Base-by-base conservation (phyloP, 2,797 vertebrate genomes). In the Crypturellus tataupa region DNA sequence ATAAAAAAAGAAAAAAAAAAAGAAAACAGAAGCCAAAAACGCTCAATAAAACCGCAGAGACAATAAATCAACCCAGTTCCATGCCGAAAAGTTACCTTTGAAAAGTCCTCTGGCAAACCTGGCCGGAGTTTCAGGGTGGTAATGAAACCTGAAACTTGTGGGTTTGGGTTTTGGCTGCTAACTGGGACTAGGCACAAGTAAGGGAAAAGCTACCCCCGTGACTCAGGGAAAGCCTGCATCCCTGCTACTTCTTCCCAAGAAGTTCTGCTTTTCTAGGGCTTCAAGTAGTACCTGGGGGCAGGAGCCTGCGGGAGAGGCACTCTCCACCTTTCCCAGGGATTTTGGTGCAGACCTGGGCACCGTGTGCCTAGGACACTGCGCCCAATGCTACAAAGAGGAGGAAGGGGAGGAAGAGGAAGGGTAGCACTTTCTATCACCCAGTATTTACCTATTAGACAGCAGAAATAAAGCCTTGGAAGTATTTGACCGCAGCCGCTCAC, bases 11-110 rank as follows among this genome's bases (percentile, higher is more conserved):
- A 20, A 4, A 25, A 44, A 79, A 65, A 15, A 4, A 8, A 47
- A 47, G 10, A 23, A 58, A 77, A 95, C 95, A 95, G 96, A 94
- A 96, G 95, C 87, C 83, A 91, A 96, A 95, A 93, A 4, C 0
- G 0, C 64, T 94, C 91, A 90, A 46, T 91, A 96, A 96, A 95
- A 90, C 90, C 95, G 86, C 70, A 86, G 70, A 88, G 68, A 77
- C 88, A 93, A 93, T 96, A 96, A 96, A 96, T 96, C 96, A 94
- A 27, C 42, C 49, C 63, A 39, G 42, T 73, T 86, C 72, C 7
- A 17, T 49, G 67, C 59, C 86, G 87, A 90, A 93, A 88, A 88
- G 71, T 64, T 91, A 93, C 85, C 88, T 93, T 90, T 94, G 93
- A 95, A 95, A 95, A 80, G 86, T 94, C 73, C 56, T 90, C 87